A percentile compares a stretch with the other conserved stretches of the same genome.
Conservation (phyloP, 2,113 vertebrate species). For the Egretta garzetta region DNA sequence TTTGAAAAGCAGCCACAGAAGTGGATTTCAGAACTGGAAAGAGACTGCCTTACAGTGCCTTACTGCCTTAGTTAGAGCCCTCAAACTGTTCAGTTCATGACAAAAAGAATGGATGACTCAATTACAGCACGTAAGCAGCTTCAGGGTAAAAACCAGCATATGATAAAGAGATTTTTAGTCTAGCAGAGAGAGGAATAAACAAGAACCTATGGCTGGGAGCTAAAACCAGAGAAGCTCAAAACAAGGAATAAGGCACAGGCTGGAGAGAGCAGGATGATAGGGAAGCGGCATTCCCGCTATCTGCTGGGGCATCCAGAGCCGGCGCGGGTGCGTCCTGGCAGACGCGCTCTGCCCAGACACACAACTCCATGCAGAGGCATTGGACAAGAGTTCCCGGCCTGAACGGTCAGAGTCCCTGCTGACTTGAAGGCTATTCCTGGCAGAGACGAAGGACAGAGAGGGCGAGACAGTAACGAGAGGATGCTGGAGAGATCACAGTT, state of each 20-base stretch:
- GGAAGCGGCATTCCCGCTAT: fast-evolving
- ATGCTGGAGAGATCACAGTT: background rate
- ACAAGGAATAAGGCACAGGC: background rate
- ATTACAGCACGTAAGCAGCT: background rate
- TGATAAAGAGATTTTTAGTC: background rate
- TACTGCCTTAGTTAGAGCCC: background rate
- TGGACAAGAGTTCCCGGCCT: background rate
- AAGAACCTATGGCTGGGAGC: background rate
- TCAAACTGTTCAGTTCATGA: background rate
- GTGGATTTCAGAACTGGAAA: background rate
- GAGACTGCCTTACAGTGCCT: background rate
- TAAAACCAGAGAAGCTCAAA: background rate
- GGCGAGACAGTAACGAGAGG: fast-evolving
- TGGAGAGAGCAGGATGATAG: background rate
- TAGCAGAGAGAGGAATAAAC: background rate
- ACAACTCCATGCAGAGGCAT: background rate
- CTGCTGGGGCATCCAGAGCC: background rate
- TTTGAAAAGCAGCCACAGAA: background rate
- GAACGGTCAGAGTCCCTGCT: fast-evolving
- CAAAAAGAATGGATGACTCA: constrained; percentile 10
- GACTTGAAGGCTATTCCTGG: background rate
- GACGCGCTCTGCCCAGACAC: background rate
- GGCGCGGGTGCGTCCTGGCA: fast-evolving
- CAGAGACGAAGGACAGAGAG: background rate
- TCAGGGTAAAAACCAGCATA: background rate